Conservation (phyloP, 2,888 invertebrate genomes). For the Microctonus hyperodae region DNA sequence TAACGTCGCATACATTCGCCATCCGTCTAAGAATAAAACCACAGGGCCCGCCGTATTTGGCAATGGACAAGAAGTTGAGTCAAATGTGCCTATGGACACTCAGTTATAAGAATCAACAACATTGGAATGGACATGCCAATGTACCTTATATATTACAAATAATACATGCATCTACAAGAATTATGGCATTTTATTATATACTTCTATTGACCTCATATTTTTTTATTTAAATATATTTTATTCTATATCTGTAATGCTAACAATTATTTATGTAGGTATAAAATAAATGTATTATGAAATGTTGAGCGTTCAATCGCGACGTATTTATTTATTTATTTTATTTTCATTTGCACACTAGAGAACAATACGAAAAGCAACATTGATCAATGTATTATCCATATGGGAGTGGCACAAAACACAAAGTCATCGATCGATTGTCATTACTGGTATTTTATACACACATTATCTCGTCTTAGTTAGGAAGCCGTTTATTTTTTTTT, state of each 20-base stretch:
- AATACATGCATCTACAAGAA: neutral
- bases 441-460: conserved; percentile 11
- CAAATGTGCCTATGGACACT: conserved; percentile 44
- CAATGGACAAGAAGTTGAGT: conserved; percentile 54
- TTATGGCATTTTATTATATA: neutral
- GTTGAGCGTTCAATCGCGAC: neutral
- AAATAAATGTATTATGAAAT: too few species aligned
- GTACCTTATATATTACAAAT: too few species aligned
- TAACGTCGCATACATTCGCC: conserved; percentile 53
- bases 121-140: conserved; percentile 11
- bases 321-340: neutral
- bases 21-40: conserved; percentile 59
- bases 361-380: conserved; percentile 4
- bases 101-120: conserved; percentile 26
- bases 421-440: conserved; percentile 22
- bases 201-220: too few species aligned
- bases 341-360: neutral
- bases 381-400: conserved; percentile 18
- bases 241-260: too few species aligned
- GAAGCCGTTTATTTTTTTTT: neutral
- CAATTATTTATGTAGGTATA: neutral
- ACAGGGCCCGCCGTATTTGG: conserved; percentile 62
- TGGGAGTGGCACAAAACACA: conserved; percentile 24
- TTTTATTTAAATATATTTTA: too few species aligned
- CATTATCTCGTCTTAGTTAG: neutral